A percentile compares a stretch with the other conserved stretches of the same genome.
Evolutionary conservation across 1,140 invertebrate species (phyloP).

Genomic region (Metopolophium dirhodum): DNA sequence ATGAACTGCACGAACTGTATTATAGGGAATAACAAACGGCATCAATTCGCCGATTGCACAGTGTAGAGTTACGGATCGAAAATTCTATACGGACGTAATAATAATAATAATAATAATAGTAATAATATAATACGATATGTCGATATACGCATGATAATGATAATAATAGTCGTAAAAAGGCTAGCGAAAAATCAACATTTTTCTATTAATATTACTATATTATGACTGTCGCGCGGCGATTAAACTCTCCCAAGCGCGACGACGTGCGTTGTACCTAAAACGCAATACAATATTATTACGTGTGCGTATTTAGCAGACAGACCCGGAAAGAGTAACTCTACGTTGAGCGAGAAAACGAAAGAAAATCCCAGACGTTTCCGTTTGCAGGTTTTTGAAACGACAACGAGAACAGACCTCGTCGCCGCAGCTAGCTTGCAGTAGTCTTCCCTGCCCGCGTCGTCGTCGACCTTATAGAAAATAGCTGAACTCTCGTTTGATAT

Average conservation of each 20-base stretch:
- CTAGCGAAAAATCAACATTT: neutral
- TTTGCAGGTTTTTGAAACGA: neutral
- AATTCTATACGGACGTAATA: neutral
- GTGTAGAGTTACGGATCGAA: neutral
- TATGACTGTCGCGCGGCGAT: neutral
- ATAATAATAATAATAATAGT: too few relatives aligned
- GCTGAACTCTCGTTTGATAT: neutral
- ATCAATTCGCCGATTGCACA: neutral
- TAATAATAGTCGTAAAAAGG: neutral
- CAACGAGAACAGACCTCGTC: neutral
- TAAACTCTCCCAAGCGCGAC: neutral
- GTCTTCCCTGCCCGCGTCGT: neutral
- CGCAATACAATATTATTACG: neutral
- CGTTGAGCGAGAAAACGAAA: neutral
- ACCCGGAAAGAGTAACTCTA: neutral
- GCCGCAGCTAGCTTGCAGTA: neutral
- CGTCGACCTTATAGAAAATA: neutral
- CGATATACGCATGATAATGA: neutral
- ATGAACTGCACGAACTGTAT: neutral
- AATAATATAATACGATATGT: too few relatives aligned
- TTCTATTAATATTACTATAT: neutral
- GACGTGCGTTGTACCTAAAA: too few relatives aligned
- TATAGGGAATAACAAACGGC: neutral
- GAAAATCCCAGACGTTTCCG: neutral
- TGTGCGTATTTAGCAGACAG: neutral